Conservation (phyloP, 2,113 vertebrate species). For the Sarotherodon lohbergeri region DNA sequence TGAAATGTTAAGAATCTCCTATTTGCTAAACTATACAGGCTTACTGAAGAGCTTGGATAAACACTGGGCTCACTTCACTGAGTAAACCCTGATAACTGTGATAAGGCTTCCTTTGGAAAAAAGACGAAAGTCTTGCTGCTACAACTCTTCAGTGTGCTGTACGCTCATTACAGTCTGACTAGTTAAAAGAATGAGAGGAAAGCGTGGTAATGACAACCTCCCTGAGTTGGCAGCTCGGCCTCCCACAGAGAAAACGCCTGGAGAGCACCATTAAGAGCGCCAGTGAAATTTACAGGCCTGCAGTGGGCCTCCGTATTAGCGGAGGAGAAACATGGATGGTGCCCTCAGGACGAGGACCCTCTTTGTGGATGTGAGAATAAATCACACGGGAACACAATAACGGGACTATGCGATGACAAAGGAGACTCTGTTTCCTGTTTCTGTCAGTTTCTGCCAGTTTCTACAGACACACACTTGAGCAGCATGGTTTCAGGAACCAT, state of each 20-base stretch:
- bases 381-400: constrained; percentile 50
- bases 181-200: constrained; percentile 27
- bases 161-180: constrained; percentile 4
- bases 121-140: background rate
- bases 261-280: constrained; percentile 38
- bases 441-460: constrained; percentile 33
- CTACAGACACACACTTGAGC: constrained; percentile 25
- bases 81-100: background rate
- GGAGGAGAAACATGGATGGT: constrained; percentile 26
- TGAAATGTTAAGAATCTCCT: background rate
- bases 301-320: constrained; percentile 37
- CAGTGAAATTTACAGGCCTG: constrained; percentile 55
- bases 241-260: constrained; percentile 55
- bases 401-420: constrained; percentile 56
- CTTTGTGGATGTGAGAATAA: background rate
- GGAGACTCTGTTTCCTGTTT: constrained; percentile 52
- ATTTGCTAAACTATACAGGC: background rate
- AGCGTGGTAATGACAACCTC: constrained; percentile 33
- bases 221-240: constrained; percentile 36
- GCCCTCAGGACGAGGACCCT: constrained; percentile 53
- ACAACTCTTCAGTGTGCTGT: background rate
- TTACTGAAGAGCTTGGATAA: background rate
- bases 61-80: background rate
- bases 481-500: constrained; percentile 8
- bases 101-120: background rate